These are phyloP conservation scores for Prionailurus viverrinus DNA, from an alignment of 2,113 vertebrate species.

Conservation along the genomic window DNA sequence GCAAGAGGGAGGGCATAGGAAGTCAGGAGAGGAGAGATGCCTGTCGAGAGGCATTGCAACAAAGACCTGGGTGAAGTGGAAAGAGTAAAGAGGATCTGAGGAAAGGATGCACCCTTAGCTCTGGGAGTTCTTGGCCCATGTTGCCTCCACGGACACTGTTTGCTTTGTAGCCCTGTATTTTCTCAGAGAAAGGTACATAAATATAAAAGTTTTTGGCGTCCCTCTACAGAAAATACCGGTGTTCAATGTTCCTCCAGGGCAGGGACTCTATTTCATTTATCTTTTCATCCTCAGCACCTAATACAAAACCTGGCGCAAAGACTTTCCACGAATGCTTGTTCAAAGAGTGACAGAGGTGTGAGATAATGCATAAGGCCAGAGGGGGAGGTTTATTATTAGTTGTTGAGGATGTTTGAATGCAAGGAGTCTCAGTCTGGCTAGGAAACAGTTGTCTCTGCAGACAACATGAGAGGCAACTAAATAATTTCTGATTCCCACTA, in stretches of 20 bases:
- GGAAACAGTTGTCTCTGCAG: background rate
- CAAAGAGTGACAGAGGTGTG: background rate
- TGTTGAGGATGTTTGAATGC: background rate
- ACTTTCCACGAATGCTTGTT: background rate
- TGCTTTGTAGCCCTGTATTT: background rate
- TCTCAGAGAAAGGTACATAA: background rate
- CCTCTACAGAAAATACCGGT: background rate
- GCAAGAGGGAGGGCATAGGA: constrained; percentile 1
- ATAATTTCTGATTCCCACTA: background rate
- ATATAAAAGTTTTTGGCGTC: background rate
- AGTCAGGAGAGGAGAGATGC: background rate
- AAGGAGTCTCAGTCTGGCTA: background rate
- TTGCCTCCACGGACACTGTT: background rate
- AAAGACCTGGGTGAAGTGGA: background rate
- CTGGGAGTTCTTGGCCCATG: background rate
- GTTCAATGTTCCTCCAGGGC: background rate
- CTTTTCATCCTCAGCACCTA: background rate
- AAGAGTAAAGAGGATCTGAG: background rate
- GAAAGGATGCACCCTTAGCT: background rate
- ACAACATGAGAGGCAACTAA: background rate
- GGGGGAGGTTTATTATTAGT: background rate
- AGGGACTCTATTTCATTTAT: background rate
- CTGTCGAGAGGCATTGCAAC: background rate
- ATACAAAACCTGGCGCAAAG: background rate
- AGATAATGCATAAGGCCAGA: background rate